Conservation (phyloP, 2,113 vertebrate genomes). For the Coptodon bakossiorum region DNA sequence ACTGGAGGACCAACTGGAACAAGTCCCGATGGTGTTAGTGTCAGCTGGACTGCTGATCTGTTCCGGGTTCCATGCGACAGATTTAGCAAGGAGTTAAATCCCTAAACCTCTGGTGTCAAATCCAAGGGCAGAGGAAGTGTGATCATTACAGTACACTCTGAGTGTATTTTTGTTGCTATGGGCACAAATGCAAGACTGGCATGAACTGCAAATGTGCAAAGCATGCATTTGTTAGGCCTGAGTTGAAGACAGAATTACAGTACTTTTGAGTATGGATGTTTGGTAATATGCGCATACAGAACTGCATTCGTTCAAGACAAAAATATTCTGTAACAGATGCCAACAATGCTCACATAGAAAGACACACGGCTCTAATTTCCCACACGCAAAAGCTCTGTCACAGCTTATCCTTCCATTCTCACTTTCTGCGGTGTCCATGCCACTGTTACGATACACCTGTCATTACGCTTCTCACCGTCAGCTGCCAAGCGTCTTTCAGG, state of each 20-base stretch:
- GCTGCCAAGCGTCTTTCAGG: conserved; percentile 17
- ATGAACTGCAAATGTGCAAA: neutral
- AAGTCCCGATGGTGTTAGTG: neutral
- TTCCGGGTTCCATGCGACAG: conserved; percentile 32
- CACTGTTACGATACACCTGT: conserved; percentile 59
- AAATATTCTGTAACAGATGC: neutral
- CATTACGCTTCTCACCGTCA: conserved; percentile 1
- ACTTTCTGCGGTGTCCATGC: conserved; percentile 32
- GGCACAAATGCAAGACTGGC: neutral
- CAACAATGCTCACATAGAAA: neutral
- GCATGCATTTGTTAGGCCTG: neutral
- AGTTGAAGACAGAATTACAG: neutral
- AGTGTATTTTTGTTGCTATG: conserved; percentile 3
- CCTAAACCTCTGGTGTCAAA: conserved; percentile 37
- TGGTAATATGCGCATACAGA: neutral
- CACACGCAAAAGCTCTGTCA: conserved; percentile 1
- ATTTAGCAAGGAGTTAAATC: conserved; percentile 54
- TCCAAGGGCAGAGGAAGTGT: conserved; percentile 46
- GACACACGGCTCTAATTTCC: conserved; percentile 26
- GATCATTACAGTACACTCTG: neutral
- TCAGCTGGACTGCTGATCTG: conserved; percentile 15
- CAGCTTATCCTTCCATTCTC: conserved; percentile 40
- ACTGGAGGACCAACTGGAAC: neutral
- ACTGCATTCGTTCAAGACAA: neutral
- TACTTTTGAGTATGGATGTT: neutral